Evolutionary conservation across 2,888 invertebrate species (phyloP).

Genomic region (Macrophya alboannulata): DNA sequence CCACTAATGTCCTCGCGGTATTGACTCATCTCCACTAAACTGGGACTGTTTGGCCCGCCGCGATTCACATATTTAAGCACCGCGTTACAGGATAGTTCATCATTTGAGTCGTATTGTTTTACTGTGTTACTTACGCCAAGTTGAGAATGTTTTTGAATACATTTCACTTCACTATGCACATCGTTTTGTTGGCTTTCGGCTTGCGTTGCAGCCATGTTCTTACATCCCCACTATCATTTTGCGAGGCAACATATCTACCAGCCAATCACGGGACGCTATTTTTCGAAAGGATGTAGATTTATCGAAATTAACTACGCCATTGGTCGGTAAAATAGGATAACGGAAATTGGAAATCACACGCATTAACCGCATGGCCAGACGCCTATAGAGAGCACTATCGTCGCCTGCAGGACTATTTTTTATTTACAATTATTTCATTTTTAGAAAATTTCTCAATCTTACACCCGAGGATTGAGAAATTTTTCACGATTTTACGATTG

Average conservation of each 20-base stretch:
- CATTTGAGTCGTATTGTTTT: constrained; percentile 74
- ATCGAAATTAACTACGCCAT: constrained; percentile 44
- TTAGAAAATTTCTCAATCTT: neutral
- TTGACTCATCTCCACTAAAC: constrained; percentile 87
- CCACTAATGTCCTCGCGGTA: constrained; percentile 87
- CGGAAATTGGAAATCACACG: constrained; percentile 56
- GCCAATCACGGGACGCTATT: constrained; percentile 43
- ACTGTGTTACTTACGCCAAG: constrained; percentile 79
- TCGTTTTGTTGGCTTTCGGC: constrained; percentile 92
- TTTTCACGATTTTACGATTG: neutral
- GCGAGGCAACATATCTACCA: constrained; percentile 48
- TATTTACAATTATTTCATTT: constrained; percentile 13
- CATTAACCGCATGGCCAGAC: constrained; percentile 55
- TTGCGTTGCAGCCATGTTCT: constrained; percentile 93
- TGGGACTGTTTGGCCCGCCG: constrained; percentile 85
- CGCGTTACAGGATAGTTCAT: constrained; percentile 75
- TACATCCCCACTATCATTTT: constrained; percentile 55
- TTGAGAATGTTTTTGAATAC: constrained; percentile 82
- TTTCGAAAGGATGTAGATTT: constrained; percentile 47
- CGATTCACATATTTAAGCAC: constrained; percentile 90
- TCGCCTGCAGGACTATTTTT: constrained; percentile 47
- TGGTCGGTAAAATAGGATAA: constrained; percentile 56
- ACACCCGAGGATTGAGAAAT: neutral
- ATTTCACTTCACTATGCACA: constrained; percentile 75
- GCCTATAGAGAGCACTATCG: constrained; percentile 52